A percentile compares a stretch with the other conserved stretches of the same genome.
Evolutionary conservation across 1,140 invertebrate species (phyloP).

Genomic region (Musca domestica): DNA sequence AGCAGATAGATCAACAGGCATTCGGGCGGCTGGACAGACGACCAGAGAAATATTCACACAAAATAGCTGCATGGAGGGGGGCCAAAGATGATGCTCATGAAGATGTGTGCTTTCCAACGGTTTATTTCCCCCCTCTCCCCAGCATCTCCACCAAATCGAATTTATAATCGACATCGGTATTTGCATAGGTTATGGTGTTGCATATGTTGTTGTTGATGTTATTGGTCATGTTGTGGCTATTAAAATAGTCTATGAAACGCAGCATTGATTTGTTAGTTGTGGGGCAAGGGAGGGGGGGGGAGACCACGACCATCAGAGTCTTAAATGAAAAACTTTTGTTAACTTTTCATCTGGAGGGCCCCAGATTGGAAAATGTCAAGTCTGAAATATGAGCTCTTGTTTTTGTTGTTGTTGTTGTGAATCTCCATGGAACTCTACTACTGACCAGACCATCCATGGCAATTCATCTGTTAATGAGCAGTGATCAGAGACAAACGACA

Average conservation of each 20-base stretch:
- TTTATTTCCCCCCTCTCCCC: too few relatives aligned
- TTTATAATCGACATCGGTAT: neutral
- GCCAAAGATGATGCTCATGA: neutral
- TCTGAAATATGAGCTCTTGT: neutral
- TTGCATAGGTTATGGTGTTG: too few relatives aligned
- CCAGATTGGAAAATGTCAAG: constrained; percentile 16
- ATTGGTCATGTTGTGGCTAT: too few relatives aligned
- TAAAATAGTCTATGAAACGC: too few relatives aligned
- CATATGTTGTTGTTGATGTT: too few relatives aligned
- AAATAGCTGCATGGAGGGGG: neutral
- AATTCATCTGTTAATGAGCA: constrained; percentile 16
- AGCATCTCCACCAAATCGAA: neutral
- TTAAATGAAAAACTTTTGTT: constrained; percentile 15
- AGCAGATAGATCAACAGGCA: too few relatives aligned
- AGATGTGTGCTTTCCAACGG: too few relatives aligned
- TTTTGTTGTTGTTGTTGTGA: neutral
- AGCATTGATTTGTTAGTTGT: too few relatives aligned
- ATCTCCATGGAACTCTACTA: neutral
- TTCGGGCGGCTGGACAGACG: neutral
- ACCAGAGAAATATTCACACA: neutral
- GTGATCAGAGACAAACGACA: neutral
- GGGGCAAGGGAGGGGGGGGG: too few relatives aligned
- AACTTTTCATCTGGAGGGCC: constrained; percentile 4
- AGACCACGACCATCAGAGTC: too few relatives aligned
- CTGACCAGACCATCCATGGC: neutral